Evolutionary conservation across 30 jellyfish, hydroid and myxozoan genomes (phyloP), one percentile per base, ranked within the genome.

Genomic region (Pelagia noctiluca): DNA sequence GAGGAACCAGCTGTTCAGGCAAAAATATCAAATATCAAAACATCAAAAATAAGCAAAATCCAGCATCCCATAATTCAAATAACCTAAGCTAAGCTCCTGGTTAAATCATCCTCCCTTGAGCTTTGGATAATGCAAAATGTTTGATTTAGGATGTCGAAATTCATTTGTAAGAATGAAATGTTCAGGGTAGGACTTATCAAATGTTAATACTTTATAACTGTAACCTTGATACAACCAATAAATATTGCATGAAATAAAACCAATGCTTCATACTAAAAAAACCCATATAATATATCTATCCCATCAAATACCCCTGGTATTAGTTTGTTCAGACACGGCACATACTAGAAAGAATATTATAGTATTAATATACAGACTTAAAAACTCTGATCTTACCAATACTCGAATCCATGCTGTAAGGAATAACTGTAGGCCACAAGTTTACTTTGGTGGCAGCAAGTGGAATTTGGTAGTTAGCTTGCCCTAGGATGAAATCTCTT

Each of bases 391-490:
- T 34, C 82, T 38, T 36, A 79, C 89, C 71, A 1, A 79, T 62
- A 36, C 82, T 35, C 0, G 82, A 36, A 22, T 79, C 89, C 80
- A 79, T 79, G 63, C 63, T 57, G 89, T 85, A 85, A 3, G 95
- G 84, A 38, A 85, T 85, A 1, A 81, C 67, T 24, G 46, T 71
- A 12, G 95, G 95, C 95, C 95, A 85, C 7, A 77, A 34, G 33
- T 75, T 76, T 10, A 30, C 50, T 63, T 66, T 73, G 13, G 82
- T 85, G 23, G 95, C 95, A 19, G 95, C 95, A 28, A 85, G 86
- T 33, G 95, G 95, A 3, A 85, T 62, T 32, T 73, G 83, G n/a
- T 67, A 52, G 52, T 85, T 85, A 5, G 86, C 83, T 1, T 75
- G 52, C 18, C 95, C 95, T 24, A 57, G 22, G 1, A 52, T 54